A percentile compares a stretch with the other conserved stretches of the same genome.
phyloP scores from a whole-genome alignment of 2,113 vertebrate genomes.

The Bos taurus region ARS-UCD2.0 NC_037336.1:80797001-80797500 shows the following conservation, averaged over 20 bases:
- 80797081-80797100: background rate
- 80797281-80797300: background rate
- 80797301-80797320: slow-evolving; percentile 51
- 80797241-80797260: background rate
- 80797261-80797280: background rate
- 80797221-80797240: background rate
- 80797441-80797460: slow-evolving; percentile 55
- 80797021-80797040: background rate
- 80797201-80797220: background rate
- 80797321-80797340: slow-evolving; percentile 39
- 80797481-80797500: slow-evolving; percentile 70
- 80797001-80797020: background rate
- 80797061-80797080: background rate
- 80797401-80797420: slow-evolving; percentile 73
- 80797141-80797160: background rate
- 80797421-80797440: slow-evolving; percentile 67
- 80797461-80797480: slow-evolving; percentile 69
- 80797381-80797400: slow-evolving; percentile 66
- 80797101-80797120: background rate
- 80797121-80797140: background rate
- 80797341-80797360: slow-evolving; percentile 53
- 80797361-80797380: slow-evolving; percentile 31
- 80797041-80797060: background rate
- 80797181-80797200: background rate
- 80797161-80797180: background rate